Conservation (phyloP, 2,888 invertebrate species). For the Incurvaria masculella region DNA sequence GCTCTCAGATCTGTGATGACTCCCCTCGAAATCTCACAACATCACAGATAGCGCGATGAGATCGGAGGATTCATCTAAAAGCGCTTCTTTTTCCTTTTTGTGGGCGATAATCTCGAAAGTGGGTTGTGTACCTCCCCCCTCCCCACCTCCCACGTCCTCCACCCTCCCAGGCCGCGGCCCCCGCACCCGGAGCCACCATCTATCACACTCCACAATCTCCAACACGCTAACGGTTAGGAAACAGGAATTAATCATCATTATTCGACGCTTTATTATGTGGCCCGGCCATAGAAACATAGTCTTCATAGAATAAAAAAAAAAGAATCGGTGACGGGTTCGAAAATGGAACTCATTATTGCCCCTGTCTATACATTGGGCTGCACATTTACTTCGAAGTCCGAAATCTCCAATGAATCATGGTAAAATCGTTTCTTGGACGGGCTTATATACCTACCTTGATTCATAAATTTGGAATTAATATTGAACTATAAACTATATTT, state of each 20-base stretch:
- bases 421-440: no score
- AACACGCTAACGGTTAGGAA: conserved; percentile 12
- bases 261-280: conserved; percentile 20
- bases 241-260: conserved; percentile 20
- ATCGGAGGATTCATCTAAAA: neutral
- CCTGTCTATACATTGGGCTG: no score
- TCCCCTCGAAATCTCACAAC: no score
- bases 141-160: neutral
- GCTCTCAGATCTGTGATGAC: no score
- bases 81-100: neutral
- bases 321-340: neutral
- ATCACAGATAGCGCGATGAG: neutral
- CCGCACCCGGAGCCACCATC: conserved; percentile 13
- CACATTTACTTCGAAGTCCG: no score
- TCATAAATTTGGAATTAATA: no score
- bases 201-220: conserved; percentile 20
- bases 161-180: conserved; percentile 5
- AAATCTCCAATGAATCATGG: no score
- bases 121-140: neutral
- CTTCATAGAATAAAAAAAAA: neutral
- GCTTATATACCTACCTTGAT: no score
- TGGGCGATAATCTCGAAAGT: neutral
- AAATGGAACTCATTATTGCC: neutral
- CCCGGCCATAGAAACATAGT: conserved; percentile 12
- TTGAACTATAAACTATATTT: no score